Evolutionary conservation across 2,113 vertebrate species (phyloP).

Genomic region (Sula dactylatra): DNA sequence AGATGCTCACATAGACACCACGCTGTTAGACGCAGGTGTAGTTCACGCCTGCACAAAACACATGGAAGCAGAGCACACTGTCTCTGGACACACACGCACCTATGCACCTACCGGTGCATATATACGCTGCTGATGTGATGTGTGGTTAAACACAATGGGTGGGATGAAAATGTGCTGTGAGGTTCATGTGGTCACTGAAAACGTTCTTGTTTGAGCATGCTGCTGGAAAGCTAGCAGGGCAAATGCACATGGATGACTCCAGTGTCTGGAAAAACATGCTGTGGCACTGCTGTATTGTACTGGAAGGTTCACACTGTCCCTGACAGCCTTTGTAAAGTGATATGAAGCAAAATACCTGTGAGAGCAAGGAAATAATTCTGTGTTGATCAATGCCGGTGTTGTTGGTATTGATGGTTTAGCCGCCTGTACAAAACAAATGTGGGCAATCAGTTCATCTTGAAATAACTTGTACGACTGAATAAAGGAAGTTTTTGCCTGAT

Average conservation of each 20-base stretch:
- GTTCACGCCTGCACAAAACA: background rate
- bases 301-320: background rate
- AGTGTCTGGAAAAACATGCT: background rate
- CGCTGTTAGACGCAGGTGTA: background rate
- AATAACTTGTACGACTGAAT: slow-evolving; percentile 31
- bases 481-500: slow-evolving; percentile 43
- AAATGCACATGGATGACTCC: background rate
- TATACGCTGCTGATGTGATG: background rate
- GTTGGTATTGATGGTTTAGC: slow-evolving; percentile 39
- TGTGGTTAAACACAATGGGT: background rate
- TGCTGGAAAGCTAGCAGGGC: background rate
- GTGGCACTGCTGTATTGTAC: background rate
- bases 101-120: accelerated
- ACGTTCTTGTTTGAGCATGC: background rate
- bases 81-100: accelerated
- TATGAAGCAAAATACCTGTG: background rate
- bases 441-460: slow-evolving; percentile 33
- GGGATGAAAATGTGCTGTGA: background rate
- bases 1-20: background rate
- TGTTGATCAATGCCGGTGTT: slow-evolving; percentile 38
- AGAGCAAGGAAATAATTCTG: slow-evolving; percentile 7
- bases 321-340: slow-evolving; percentile 4
- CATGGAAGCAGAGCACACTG: background rate
- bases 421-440: slow-evolving; percentile 14
- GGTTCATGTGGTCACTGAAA: background rate